A percentile compares a stretch with the other conserved stretches of the same genome.
phyloP scores from a whole-genome alignment of 1,140 invertebrate genomes.

The Metopolophium dirhodum region DNA sequence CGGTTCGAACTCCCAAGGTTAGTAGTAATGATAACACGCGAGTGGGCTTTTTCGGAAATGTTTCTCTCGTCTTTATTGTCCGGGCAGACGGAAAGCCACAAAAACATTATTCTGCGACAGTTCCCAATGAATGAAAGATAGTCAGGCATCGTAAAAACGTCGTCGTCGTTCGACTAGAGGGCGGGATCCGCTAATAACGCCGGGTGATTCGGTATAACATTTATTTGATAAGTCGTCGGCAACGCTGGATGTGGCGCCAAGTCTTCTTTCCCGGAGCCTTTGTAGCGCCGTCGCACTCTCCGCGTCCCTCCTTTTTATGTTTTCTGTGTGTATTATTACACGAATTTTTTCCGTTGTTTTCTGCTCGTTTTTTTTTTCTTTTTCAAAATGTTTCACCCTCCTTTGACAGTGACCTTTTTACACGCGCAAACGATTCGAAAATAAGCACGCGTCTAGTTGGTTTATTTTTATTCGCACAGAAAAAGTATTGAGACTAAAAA shows the following conservation, averaged over 20 bases:
- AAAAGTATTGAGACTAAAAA: not conserved
- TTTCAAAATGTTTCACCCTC: not conserved
- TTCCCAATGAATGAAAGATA: constrained; percentile 41
- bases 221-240: constrained; percentile 57
- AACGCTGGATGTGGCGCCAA: constrained; percentile 48
- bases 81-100: not conserved
- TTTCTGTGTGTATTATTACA: constrained; percentile 22
- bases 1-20: not conserved
- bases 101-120: constrained; percentile 42
- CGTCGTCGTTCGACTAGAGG: constrained; percentile 37
- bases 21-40: not conserved
- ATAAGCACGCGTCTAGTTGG: not conserved
- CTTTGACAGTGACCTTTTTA: not conserved
- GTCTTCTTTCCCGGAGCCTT: not conserved
- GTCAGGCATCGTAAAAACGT: constrained; percentile 55
- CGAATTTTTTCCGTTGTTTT: not conserved
- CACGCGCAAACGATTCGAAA: constrained; percentile 1
- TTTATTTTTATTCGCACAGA: not conserved
- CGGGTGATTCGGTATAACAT: constrained; percentile 51
- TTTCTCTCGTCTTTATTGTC: not conserved
- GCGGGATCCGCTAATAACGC: constrained; percentile 53
- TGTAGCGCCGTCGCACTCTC: not conserved
- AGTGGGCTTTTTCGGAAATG: constrained; percentile 19
- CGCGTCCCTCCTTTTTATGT: constrained; percentile 4
- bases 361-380: constrained; percentile 11